Base-by-base conservation (phyloP, 2,113 vertebrate genomes). In the Microtus richardsoni region DNA sequence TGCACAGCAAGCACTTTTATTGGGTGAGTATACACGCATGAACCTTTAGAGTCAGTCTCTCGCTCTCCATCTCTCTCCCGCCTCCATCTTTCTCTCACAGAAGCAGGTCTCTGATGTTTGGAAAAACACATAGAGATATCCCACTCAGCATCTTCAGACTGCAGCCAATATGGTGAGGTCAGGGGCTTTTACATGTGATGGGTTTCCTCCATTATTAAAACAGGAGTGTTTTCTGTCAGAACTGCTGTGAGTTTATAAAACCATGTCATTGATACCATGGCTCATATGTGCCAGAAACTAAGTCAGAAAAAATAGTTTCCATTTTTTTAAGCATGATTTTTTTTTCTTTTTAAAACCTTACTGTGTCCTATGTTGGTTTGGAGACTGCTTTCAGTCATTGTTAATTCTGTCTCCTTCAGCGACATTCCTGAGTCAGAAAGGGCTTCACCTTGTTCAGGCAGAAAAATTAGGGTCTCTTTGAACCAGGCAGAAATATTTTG, bases 361-460 rank as follows among this genome's bases (percentile, higher is more conserved):
- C 82, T 66, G 3, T 9, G n/a, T 44, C 39, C 0, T 5, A 9
- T 94, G 36, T 24, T 7, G 74, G 21, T 71, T 60, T 74, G 1
- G 92, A 70, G 78, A 39, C 49, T 0, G 39, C 62, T 22, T 74
- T 49, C 68, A 64, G 66, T 9, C 19, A 13, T 17, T 11, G 39
- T 64, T 74, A 70, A n/a, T 58, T 75, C 14, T 0, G 24, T 39
- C 39, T 26, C 4, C 19, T 33, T 0, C 0, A 28, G 28, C 0
- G 14, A 2, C 24, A 19, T 3, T 3, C 44, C 33, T 1, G 0
- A 30, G 30, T 30, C 30, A 54, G 54, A 0, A 2, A 22, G 47
- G 83, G n/a, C 22, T 19, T 52, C 54, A 73, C 64, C 44, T n/a
- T 0, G 11, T 13, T 36, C 2, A n/a, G 70, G 44, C 1, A 14